These are phyloP conservation scores for Yponomeuta malinellus DNA, from an alignment of 2,888 invertebrate species.

Conservation along the genomic window DNA sequence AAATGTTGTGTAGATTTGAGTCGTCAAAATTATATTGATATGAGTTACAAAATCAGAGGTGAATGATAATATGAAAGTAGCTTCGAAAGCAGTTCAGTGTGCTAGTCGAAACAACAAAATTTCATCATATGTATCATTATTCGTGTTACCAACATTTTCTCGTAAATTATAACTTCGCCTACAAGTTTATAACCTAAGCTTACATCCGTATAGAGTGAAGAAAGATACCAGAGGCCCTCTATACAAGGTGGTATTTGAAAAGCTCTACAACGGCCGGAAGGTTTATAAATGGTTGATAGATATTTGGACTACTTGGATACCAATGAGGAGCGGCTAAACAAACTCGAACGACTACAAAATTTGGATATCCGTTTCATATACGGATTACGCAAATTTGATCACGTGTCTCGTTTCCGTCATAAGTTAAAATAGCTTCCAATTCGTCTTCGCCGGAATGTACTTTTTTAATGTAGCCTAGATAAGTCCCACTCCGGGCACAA, in stretches of 20 bases:
- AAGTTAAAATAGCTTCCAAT: no score
- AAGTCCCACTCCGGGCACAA: no score
- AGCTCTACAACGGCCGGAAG: background rate
- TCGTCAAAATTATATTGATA: background rate
- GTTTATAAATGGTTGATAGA: no score
- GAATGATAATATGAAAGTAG: conserved; percentile 26
- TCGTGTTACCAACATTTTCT: conserved; percentile 9
- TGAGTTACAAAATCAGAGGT: background rate
- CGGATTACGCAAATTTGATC: no score
- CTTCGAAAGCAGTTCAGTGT: conserved; percentile 11
- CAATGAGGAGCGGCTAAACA: no score
- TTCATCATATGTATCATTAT: background rate
- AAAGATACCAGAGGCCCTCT: conserved; percentile 8
- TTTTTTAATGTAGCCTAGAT: no score
- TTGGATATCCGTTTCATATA: no score
- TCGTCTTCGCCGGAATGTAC: no score
- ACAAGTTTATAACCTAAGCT: conserved; percentile 24
- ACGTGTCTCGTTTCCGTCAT: no score
- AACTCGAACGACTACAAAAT: no score
- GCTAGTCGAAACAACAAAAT: conserved; percentile 5
- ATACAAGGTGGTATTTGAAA: background rate
- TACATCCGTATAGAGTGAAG: conserved; percentile 15
- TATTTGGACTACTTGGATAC: no score
- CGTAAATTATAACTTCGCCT: conserved; percentile 11
- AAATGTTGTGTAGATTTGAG: no score